Conservation (phyloP, 2,888 invertebrate genomes). For the Macrosiphum euphorbiae region DNA sequence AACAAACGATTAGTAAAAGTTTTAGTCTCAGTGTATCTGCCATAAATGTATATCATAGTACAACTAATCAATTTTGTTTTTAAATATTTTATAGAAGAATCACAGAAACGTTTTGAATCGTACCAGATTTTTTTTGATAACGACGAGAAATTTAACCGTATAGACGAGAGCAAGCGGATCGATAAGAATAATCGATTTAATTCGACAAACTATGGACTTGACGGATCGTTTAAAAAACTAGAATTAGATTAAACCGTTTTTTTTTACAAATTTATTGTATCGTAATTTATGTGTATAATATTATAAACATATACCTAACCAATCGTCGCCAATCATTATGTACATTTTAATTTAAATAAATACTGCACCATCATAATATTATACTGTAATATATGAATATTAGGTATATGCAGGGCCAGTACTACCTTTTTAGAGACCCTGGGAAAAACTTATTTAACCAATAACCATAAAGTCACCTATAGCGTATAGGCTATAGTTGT, state of each 20-base stretch:
- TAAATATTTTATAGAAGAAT: slow-evolving; percentile 35
- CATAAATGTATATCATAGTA: not conserved
- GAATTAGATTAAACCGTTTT: slow-evolving; percentile 67
- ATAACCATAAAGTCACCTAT: too few relatives aligned
- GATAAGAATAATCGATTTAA: slow-evolving; percentile 57
- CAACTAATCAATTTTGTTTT: not conserved
- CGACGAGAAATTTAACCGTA: slow-evolving; percentile 67
- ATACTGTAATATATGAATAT: not conserved
- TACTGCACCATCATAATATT: not conserved
- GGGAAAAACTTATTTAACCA: too few relatives aligned
- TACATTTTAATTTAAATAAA: not conserved
- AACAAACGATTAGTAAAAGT: not conserved
- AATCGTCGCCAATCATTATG: not conserved
- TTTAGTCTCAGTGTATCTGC: not conserved
- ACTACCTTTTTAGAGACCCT: too few relatives aligned
- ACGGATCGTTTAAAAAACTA: slow-evolving; percentile 68
- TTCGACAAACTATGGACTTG: slow-evolving; percentile 64
- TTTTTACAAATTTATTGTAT: not conserved
- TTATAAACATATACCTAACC: not conserved
- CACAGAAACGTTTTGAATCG: slow-evolving; percentile 35
- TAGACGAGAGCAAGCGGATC: slow-evolving; percentile 67
- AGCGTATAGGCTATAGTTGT: too few relatives aligned
- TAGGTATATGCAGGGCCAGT: not conserved
- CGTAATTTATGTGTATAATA: not conserved
- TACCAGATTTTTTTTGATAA: slow-evolving; percentile 67